These are phyloP conservation scores for Drosophila simulans DNA, from an alignment of 1,140 invertebrate genomes.

Conservation along the genomic window DNA sequence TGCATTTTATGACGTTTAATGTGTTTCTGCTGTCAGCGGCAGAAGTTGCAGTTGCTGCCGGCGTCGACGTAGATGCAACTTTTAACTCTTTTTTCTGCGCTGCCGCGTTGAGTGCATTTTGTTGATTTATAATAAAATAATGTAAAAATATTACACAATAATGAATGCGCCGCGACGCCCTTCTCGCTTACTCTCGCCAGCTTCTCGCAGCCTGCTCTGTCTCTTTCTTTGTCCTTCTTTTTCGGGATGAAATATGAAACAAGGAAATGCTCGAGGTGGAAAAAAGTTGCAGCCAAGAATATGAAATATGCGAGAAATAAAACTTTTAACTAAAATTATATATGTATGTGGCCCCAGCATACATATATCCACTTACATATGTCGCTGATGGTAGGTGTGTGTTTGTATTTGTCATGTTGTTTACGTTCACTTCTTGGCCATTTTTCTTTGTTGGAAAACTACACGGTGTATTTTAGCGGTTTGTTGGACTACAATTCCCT, in stretches of 20 bases:
- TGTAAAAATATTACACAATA: constrained; percentile 84
- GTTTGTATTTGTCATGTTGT: constrained; percentile 71
- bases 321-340: constrained; percentile 83
- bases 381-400: constrained; percentile 31
- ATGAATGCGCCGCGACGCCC: constrained; percentile 61
- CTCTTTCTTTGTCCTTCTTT: constrained; percentile 50
- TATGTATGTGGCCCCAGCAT: constrained; percentile 59
- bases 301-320: constrained; percentile 81
- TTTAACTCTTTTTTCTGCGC: constrained; percentile 30
- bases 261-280: constrained; percentile 66
- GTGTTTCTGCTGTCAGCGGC: constrained; percentile 78
- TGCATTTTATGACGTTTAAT: constrained; percentile 83
- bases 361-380: constrained; percentile 39
- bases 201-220: constrained; percentile 1
- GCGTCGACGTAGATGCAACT: constrained; percentile 59
- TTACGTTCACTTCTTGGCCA: constrained; percentile 69
- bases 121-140: constrained; percentile 84
- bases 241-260: constrained; percentile 75
- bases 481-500: constrained; percentile 48
- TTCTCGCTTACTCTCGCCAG: neutral
- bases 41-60: constrained; percentile 55
- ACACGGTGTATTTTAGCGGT: constrained; percentile 27
- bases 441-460: constrained; percentile 54
- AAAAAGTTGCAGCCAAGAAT: constrained; percentile 73
- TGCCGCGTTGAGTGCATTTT: constrained; percentile 77